Conservation (phyloP, 2,888 invertebrate species). For the Timandra comae region DNA sequence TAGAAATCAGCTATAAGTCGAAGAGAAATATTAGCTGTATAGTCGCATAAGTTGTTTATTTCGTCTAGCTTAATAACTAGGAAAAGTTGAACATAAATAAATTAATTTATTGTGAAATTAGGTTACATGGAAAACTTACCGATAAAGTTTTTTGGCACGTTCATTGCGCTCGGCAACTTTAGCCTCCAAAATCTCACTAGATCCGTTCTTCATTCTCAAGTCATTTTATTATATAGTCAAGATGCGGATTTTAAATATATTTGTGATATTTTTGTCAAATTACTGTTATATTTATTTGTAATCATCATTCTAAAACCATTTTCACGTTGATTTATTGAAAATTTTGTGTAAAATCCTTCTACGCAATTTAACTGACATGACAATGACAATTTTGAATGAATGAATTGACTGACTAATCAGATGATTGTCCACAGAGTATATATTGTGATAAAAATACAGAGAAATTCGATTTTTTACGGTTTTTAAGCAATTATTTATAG, state of each 20-base stretch:
- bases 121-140: conserved; percentile 38
- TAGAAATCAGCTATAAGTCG: no score
- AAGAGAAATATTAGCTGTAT: no score
- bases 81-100: neutral
- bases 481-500: no score
- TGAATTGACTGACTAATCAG: no score
- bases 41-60: no score
- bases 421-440: no score
- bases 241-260: conserved; percentile 45
- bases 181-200: conserved; percentile 60
- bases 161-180: conserved; percentile 65
- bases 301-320: conserved; percentile 33
- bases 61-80: no score
- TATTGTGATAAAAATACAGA: no score
- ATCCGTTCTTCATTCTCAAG: conserved; percentile 73
- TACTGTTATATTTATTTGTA: conserved; percentile 26
- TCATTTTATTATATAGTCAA: conserved; percentile 66
- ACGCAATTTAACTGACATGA: conserved; percentile 1
- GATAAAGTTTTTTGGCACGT: conserved; percentile 70
- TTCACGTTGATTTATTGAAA: conserved; percentile 8
- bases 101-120: neutral
- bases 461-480: no score
- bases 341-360: neutral
- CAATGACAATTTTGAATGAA: neutral
- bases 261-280: conserved; percentile 30